Conservation (phyloP, 2,113 vertebrate genomes). For the Terrapene triunguis region DNA sequence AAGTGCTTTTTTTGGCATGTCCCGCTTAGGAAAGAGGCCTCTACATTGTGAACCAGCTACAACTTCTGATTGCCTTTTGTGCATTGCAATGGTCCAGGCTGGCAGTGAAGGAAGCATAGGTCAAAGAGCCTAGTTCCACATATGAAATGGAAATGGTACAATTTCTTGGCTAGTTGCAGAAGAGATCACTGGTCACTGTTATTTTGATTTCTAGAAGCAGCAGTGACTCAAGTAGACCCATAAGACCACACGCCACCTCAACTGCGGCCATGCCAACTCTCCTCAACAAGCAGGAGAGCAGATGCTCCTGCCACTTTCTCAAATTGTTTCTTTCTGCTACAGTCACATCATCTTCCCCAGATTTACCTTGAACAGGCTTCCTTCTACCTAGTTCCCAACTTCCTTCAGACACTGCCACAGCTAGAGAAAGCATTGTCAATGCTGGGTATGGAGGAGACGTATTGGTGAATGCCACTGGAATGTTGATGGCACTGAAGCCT, state of each 20-base stretch:
- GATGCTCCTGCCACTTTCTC: neutral
- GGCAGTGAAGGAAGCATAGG: constrained; percentile 46
- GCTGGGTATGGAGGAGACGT: neutral
- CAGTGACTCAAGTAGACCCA: neutral
- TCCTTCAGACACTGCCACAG: neutral
- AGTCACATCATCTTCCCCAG: neutral
- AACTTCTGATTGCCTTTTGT: constrained; percentile 13
- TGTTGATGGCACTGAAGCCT: neutral
- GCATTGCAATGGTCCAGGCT: neutral
- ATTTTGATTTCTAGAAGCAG: constrained; percentile 45
- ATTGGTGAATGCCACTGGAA: neutral
- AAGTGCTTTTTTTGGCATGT: constrained; percentile 43
- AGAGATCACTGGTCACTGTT: constrained; percentile 19
- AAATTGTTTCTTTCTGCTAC: neutral
- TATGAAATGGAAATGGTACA: neutral
- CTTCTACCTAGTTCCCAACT: neutral
- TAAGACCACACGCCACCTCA: neutral
- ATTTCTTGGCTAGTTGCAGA: constrained; percentile 39
- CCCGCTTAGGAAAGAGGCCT: neutral
- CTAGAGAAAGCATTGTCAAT: neutral
- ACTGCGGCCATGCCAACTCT: neutral
- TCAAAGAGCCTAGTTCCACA: constrained; percentile 36
- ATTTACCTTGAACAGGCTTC: neutral
- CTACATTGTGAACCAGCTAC: neutral
- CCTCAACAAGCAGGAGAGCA: neutral